These are phyloP conservation scores for Drosophila infuscata DNA, from an alignment of 2,888 invertebrate genomes.

Conservation along the genomic window DNA sequence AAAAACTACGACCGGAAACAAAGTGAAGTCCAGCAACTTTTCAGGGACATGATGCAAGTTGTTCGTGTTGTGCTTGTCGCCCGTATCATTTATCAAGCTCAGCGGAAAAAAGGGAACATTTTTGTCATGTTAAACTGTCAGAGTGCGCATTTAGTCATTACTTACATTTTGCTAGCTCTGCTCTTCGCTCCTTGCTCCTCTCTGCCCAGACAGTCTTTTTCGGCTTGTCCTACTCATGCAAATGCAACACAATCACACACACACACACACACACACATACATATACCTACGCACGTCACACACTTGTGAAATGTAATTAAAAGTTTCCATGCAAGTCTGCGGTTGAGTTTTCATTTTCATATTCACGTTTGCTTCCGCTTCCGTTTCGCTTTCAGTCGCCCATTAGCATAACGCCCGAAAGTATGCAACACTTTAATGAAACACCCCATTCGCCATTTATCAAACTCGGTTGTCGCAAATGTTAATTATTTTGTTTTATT, in stretches of 20 bases:
- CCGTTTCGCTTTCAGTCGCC: constrained; percentile 32
- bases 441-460: constrained; percentile 66
- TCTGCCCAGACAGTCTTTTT: constrained; percentile 44
- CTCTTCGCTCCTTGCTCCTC: constrained; percentile 6
- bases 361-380: constrained; percentile 43
- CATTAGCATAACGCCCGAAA: constrained; percentile 72
- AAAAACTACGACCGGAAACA: constrained; percentile 40
- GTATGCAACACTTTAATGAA: constrained; percentile 69
- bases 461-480: constrained; percentile 65
- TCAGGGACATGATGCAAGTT: constrained; percentile 39
- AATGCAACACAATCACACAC: constrained; percentile 46
- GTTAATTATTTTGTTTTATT: constrained; percentile 77
- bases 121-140: constrained; percentile 82
- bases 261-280: constrained; percentile 5
- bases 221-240: constrained; percentile 59
- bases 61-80: constrained; percentile 41
- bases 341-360: constrained; percentile 61
- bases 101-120: constrained; percentile 73
- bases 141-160: constrained; percentile 82
- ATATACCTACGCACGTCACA: constrained; percentile 27
- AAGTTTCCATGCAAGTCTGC: constrained; percentile 76
- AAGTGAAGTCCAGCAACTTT: constrained; percentile 49
- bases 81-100: constrained; percentile 79
- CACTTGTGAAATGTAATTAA: constrained; percentile 70
- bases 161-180: constrained; percentile 68